Conservation (phyloP, 2,113 vertebrate species). For the Psittacula cyanocephala region DNA sequence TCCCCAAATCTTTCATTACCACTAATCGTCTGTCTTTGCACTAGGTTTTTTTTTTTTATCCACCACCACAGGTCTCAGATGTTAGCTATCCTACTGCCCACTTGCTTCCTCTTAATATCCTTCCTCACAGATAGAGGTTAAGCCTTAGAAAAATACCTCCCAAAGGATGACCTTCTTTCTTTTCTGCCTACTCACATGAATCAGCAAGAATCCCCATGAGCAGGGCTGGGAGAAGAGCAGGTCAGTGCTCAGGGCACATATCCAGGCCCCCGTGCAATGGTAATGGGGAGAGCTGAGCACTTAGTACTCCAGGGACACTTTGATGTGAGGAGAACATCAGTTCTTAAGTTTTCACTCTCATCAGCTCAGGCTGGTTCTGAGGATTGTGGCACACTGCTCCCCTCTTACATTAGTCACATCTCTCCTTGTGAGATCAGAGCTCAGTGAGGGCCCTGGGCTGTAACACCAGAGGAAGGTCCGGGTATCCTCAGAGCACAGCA, state of each 20-base stretch:
- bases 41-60: background rate
- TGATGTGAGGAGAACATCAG: background rate
- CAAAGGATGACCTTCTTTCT: background rate
- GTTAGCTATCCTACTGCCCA: background rate
- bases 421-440: background rate
- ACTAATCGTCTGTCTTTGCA: background rate
- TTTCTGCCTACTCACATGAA: background rate
- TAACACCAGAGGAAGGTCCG: accelerated
- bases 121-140: background rate
- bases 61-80: background rate
- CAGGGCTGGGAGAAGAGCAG: background rate
- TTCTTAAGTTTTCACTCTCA: background rate
- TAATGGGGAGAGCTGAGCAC: background rate
- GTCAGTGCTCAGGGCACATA: background rate
- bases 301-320: background rate
- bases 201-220: accelerated
- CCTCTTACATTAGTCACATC: background rate
- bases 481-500: background rate
- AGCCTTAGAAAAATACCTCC: background rate
- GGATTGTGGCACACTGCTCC: background rate
- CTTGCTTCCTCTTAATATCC: background rate
- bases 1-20: background rate
- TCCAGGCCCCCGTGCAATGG: accelerated
- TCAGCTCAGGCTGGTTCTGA: background rate
- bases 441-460: accelerated